Percentiles rank a stretch among this genome's conserved stretches.
These are phyloP conservation scores for Onychomys leucogaster DNA, from an alignment of 2,797 vertebrate genomes.

Conservation along the genomic window DNA sequence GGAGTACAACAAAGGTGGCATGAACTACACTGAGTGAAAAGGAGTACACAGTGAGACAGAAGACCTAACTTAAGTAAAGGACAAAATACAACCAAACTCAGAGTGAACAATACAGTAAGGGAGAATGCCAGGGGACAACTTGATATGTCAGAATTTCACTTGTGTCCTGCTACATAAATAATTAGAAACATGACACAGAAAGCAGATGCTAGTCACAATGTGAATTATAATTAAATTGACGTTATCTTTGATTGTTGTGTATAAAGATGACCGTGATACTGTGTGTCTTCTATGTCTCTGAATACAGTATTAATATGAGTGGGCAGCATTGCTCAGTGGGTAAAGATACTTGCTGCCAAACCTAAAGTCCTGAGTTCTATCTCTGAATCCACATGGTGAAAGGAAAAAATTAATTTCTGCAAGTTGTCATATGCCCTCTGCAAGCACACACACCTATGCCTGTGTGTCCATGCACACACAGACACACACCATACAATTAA, in stretches of 20 bases:
- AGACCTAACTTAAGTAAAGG: neutral
- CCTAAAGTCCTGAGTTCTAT: neutral
- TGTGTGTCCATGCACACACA: too few species aligned
- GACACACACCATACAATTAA: neutral
- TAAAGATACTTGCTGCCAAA: neutral
- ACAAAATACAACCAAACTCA: neutral
- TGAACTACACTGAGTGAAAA: neutral
- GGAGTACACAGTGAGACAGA: neutral
- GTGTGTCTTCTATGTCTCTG: neutral
- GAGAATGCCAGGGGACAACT: neutral
- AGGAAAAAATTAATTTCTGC: neutral
- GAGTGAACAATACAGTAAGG: neutral
- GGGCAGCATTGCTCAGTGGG: neutral
- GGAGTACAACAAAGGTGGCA: neutral
- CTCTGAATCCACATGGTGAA: neutral
- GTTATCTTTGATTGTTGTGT: neutral
- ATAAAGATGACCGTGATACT: neutral
- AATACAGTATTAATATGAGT: slow-evolving; percentile 20
- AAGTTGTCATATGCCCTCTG: neutral
- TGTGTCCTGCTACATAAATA: neutral
- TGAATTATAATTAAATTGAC: neutral
- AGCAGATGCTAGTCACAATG: neutral
- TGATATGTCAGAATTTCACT: neutral
- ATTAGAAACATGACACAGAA: slow-evolving; percentile 20
- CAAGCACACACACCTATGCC: neutral